Conservation (phyloP, 2,113 vertebrate genomes). For the Acanthochromis polyacanthus region DNA sequence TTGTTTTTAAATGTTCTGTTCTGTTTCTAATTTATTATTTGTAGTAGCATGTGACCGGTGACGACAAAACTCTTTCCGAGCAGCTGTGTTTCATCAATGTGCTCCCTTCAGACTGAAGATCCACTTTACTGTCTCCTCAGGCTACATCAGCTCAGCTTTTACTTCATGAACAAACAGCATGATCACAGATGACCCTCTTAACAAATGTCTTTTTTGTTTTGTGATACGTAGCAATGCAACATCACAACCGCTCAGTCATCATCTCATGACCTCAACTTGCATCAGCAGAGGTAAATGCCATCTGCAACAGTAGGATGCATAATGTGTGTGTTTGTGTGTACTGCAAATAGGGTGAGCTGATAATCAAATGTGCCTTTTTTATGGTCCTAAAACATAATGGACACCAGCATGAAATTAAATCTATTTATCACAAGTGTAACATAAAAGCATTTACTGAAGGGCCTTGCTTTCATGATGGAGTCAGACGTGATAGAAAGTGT, state of each 20-base stretch:
- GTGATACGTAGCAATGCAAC: slow-evolving; percentile 23
- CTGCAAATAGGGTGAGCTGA: neutral
- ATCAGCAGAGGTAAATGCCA: slow-evolving; percentile 44
- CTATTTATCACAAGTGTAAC: neutral
- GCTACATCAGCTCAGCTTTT: slow-evolving; percentile 37
- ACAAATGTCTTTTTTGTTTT: slow-evolving; percentile 67
- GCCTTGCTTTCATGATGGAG: neutral
- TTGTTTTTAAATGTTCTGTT: slow-evolving; percentile 14
- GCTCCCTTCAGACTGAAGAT: slow-evolving; percentile 42
- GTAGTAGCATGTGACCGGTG: slow-evolving; percentile 48
- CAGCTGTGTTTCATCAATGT: slow-evolving; percentile 44
- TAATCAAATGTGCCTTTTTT: neutral
- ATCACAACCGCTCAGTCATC: slow-evolving; percentile 48
- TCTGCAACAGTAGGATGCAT: neutral
- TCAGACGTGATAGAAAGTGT: slow-evolving; percentile 9
- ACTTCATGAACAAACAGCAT: slow-evolving; percentile 45
- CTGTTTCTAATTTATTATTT: slow-evolving; percentile 23
- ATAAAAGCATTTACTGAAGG: neutral
- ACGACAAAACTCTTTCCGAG: slow-evolving; percentile 28
- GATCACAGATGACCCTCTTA: slow-evolving; percentile 41
- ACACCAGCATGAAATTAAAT: neutral
- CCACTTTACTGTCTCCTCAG: slow-evolving; percentile 28
- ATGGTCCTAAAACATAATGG: neutral
- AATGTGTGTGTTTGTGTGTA: neutral
- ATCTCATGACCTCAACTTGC: slow-evolving; percentile 20